phyloP scores from a whole-genome alignment of 2,113 vertebrate genomes.

The Scatophagus argus region DNA sequence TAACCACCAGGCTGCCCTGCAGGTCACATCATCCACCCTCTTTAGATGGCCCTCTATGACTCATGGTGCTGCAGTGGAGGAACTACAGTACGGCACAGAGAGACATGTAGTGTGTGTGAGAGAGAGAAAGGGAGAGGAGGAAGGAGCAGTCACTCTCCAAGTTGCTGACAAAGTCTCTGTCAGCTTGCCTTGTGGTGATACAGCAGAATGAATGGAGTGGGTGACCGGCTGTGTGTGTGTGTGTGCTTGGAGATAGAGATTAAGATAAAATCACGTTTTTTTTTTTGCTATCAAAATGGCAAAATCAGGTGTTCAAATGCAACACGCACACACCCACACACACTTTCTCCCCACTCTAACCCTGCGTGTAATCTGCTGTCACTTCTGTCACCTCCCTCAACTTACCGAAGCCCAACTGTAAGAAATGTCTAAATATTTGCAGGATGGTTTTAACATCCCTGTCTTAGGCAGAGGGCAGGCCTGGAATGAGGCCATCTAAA shows the following conservation, averaged over 20 bases:
- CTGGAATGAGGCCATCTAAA: conserved; percentile 48
- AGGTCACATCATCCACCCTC: conserved; percentile 24
- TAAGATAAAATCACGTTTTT: conserved; percentile 28
- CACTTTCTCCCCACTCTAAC: background rate
- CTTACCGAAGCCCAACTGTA: conserved; percentile 3
- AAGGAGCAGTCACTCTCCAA: conserved; percentile 42
- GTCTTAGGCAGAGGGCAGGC: conserved; percentile 20
- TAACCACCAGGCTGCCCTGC: background rate
- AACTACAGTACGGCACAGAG: conserved; percentile 30
- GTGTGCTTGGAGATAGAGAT: conserved; percentile 8
- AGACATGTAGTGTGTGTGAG: conserved; percentile 2
- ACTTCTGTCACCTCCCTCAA: conserved; percentile 15
- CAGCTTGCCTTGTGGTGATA: conserved; percentile 49
- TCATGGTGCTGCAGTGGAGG: conserved; percentile 52
- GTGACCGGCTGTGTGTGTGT: conserved; percentile 6
- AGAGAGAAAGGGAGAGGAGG: background rate
- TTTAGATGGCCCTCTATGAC: conserved; percentile 21
- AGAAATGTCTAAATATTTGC: conserved; percentile 39
- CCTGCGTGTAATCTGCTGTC: conserved; percentile 17
- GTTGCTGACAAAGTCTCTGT: conserved; percentile 71
- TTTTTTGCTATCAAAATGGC: conserved; percentile 27
- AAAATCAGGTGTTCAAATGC: conserved; percentile 14
- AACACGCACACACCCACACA: background rate
- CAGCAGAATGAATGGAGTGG: conserved; percentile 31
- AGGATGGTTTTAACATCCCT: conserved; percentile 9